Evolutionary conservation across 37 sponge, comb jelly and placozoan species (phyloP), one percentile per base, ranked within the genome.

Genomic region (Cliona cf. orientalis): DNA sequence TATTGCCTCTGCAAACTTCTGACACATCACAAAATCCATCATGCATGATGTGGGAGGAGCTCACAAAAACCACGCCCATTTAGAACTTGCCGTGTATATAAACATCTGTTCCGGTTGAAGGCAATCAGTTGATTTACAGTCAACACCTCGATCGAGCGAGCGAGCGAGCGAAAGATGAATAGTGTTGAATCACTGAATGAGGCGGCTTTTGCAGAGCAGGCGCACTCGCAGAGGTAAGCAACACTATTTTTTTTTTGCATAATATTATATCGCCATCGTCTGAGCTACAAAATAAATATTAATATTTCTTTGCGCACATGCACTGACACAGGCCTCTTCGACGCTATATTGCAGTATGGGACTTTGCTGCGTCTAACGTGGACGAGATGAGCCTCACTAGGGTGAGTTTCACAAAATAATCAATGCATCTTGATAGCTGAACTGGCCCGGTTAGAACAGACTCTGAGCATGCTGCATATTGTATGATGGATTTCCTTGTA

Each of bases 351-450:
- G 89, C 72, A 22, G 63, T 69, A 9, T 92, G 93, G 93, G 62
- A 84, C 37, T 92, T 85, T 42, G 56, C 37, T 21, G 71, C 93
- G 0, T 29, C 66, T 9, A 64, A 80, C 33, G 36, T 25, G 23
- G 94, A 93, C 62, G 94, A 93, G 36, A 57, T 93, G 40, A 67
- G 44, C 19, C 34, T 89, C 34, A 70, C 35, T n/a, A 66, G 69
- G 58, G 91, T 79, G 60, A 74, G 85, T 60, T 3, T 6, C 65
- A 35, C 21, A n/a, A 25, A 7, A 7, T 12, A 25, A 25, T n/a
- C 11, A 25, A n/a, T 25, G 26, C 64, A 19, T 11, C 55, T 19
- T 49, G 11, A 17, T 11, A 3, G 32, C 22, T 7, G 6, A 62
- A n/a, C 66, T 34, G 33, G 35, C 32, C 21, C 35, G n/a, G n/a